Evolutionary conservation across 2,113 vertebrate species (phyloP).

Genomic region (Dicerorhinus sumatrensis): DNA sequence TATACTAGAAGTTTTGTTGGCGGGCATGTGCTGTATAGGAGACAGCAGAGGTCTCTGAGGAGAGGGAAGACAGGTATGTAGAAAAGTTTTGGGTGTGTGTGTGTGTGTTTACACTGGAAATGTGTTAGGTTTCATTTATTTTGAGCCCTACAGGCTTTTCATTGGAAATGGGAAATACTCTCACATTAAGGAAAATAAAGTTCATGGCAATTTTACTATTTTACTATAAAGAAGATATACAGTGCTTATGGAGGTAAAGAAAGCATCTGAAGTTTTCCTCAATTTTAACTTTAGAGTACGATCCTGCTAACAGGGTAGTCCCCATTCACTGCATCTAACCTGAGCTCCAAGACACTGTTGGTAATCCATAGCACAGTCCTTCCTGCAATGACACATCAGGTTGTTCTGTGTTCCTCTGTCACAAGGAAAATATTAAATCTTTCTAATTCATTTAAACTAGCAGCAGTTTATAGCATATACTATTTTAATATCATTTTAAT

Average conservation of each 20-base stretch:
- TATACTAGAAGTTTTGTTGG: conserved; percentile 28
- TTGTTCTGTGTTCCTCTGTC: neutral
- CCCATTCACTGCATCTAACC: neutral
- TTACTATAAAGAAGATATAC: neutral
- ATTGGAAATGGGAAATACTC: conserved; percentile 37
- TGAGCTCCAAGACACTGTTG: neutral
- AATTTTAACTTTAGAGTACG: neutral
- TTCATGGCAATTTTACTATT: neutral
- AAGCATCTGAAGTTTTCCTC: neutral
- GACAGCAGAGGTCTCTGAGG: neutral
- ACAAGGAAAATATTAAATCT: neutral
- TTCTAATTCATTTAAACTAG: neutral
- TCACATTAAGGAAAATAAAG: conserved; percentile 41
- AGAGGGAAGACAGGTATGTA: conserved; percentile 14
- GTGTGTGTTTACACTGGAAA: conserved; percentile 32
- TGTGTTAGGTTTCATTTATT: conserved; percentile 1
- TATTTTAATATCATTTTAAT: conserved; percentile 13
- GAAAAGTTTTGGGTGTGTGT: neutral
- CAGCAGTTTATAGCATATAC: neutral
- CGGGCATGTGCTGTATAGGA: neutral
- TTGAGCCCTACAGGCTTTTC: neutral
- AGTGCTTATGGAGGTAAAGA: neutral
- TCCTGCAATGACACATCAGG: neutral
- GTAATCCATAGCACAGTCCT: neutral
- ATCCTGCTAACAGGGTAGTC: neutral